Evolutionary conservation across 2,113 vertebrate genomes (phyloP).

Genomic region (Elanus axillaris): DNA sequence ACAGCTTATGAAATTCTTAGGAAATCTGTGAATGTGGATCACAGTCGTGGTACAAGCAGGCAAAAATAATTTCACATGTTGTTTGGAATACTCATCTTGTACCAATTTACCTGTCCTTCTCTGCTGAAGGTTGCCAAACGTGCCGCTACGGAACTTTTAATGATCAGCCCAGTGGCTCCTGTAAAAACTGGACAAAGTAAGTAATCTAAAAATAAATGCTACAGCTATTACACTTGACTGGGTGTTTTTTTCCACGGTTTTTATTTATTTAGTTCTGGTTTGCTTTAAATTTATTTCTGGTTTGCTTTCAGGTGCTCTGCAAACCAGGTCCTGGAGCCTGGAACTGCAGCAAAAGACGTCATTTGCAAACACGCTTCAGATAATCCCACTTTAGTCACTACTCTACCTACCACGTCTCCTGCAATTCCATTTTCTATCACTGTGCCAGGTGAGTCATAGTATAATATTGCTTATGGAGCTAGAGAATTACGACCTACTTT

Average conservation of each 20-base stretch:
- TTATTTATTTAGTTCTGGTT: background rate
- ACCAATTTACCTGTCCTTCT: background rate
- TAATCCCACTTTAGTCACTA: background rate
- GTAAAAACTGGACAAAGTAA: constrained; percentile 68
- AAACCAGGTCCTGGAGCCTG: constrained; percentile 24
- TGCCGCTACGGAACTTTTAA: constrained; percentile 62
- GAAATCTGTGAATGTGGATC: background rate
- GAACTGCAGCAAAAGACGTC: constrained; percentile 59
- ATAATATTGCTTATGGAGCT: background rate
- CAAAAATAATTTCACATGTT: background rate
- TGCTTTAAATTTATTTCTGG: background rate
- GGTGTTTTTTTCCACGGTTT: no score
- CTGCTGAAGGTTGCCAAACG: constrained; percentile 26
- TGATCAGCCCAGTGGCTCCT: background rate
- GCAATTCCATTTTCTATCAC: background rate
- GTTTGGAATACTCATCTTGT: background rate
- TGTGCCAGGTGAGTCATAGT: background rate
- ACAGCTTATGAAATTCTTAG: background rate
- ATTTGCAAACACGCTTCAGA: background rate
- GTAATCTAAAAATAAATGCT: background rate
- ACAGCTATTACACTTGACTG: background rate
- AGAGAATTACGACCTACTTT: background rate
- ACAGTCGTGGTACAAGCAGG: background rate
- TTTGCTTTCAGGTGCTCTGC: constrained; percentile 66
- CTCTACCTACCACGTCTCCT: background rate